A percentile compares a stretch with the other conserved stretches of the same genome.
phyloP scores from a whole-genome alignment of 2,113 vertebrate species.

The Catharus bicknelli region DNA sequence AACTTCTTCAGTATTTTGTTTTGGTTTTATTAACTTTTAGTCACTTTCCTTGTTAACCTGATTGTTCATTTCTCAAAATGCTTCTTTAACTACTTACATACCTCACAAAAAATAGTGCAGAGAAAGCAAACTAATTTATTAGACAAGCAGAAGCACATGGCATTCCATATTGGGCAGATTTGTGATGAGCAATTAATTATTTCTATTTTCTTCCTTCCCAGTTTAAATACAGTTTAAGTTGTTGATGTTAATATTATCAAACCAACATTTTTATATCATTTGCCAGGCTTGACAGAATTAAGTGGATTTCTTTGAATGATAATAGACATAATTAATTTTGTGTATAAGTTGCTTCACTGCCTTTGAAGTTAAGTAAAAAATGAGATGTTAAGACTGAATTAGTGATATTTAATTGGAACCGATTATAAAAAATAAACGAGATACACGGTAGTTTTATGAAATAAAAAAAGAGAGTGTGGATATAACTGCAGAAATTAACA shows the following conservation, averaged over 20 bases:
- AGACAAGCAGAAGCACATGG: conserved; percentile 61
- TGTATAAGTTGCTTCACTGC: conserved; percentile 30
- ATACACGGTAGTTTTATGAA: conserved; percentile 3
- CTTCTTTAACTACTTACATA: conserved; percentile 49
- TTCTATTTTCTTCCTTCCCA: conserved; percentile 57
- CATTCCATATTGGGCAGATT: conserved; percentile 70
- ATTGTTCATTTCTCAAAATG: conserved; percentile 51
- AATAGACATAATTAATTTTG: conserved; percentile 69
- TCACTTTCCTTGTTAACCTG: conserved; percentile 5
- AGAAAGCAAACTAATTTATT: conserved; percentile 58
- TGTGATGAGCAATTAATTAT: conserved; percentile 71
- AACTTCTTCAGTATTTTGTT: not conserved
- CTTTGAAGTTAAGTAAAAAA: conserved; percentile 60
- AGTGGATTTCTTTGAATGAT: conserved; percentile 63
- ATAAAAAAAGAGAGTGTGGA: not conserved
- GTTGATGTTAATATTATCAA: conserved; percentile 52
- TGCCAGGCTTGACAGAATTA: conserved; percentile 54
- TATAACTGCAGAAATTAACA: conserved; percentile 34
- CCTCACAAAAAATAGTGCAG: conserved; percentile 16
- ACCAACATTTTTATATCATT: conserved; percentile 45
- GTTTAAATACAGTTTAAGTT: conserved; percentile 70
- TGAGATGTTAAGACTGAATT: conserved; percentile 49
- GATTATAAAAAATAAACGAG: conserved; percentile 40
- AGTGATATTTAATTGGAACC: conserved; percentile 57
- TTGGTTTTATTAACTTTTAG: conserved; percentile 48